Conservation (phyloP, 2,888 invertebrate genomes). For the Ypsolopha sequella region DNA sequence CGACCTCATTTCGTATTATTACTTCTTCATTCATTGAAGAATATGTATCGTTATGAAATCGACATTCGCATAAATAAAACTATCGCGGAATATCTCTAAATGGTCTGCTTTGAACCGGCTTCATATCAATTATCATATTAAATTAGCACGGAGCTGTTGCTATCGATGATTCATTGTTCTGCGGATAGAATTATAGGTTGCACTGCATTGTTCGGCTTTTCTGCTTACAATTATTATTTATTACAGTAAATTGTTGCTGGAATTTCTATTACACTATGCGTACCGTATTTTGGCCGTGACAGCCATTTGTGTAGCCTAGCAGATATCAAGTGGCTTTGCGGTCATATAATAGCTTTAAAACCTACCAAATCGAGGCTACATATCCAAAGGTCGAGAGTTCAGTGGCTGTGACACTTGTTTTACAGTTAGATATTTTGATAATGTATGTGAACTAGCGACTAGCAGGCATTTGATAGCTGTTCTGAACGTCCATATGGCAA, state of each 20-base stretch:
- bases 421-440: slow-evolving; percentile 24
- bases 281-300: no score
- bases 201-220: no score
- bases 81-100: neutral
- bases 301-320: no score
- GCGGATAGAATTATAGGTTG: no score
- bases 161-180: neutral
- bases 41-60: neutral
- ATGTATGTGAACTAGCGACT: slow-evolving; percentile 17
- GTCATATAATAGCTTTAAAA: neutral
- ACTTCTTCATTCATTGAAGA: neutral
- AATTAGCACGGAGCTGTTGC: neutral
- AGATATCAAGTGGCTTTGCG: neutral
- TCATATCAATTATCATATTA: no score
- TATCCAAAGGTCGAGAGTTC: slow-evolving; percentile 17
- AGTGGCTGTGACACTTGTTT: slow-evolving; percentile 29
- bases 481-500: neutral
- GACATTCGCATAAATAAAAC: neutral
- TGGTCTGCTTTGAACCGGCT: neutral
- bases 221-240: no score
- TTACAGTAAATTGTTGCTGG: no score
- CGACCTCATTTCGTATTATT: slow-evolving; percentile 19
- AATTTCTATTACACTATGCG: no score
- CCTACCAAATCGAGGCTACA: neutral
- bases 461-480: neutral